Base-by-base conservation (phyloP, 92 coral and sea anemone genomes). In the Porites divaricata region DNA sequence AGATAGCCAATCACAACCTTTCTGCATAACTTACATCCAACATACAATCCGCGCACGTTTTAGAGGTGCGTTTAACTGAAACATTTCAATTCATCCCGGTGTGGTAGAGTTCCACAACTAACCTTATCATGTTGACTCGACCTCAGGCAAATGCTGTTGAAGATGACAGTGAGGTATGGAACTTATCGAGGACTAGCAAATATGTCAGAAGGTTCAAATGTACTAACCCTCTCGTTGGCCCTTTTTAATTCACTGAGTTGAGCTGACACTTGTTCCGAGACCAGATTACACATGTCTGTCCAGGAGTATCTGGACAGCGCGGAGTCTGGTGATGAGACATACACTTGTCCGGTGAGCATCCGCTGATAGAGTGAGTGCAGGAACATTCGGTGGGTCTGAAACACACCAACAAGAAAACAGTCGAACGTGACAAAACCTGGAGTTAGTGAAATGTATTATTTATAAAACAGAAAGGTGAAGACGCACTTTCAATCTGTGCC, bases 341-440 rank as follows among this genome's bases (percentile, higher is more conserved):
- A 95, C 73, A 93, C 95, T 75, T 93, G 92, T 69, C 99, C 99
- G 2, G 99, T 93, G 69, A 96, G 86, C 94, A 96, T 89, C 64
- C 99, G 98, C 85, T 96, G 99, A 73, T 96, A 96, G 72, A 96
- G 70, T 41, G 99, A 92, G 72, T 96, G 99, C 62, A 96, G 94
- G 85, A 95, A 96, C 76, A 91, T 86, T 72, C 96, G 90, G 49
- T 95, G 96, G 59, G 86, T 76, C 99, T 96, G 83, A 64, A 63
- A 50, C 6, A 8, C 35, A 57, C 49, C 45, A 35, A 35, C 45
- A 35, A 35, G 45, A 35, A 35, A 4, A 35, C 45, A 35, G 4
- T 35, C 45, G 4, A 35, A 35, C n/a, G n/a, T n/a, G n/a, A n/a
- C n/a, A n/a, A n/a, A n/a, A n/a, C n/a, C n/a, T n/a, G n/a, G n/a